Conservation (phyloP, 2,888 invertebrate genomes). For the Byasa hedistus region DNA sequence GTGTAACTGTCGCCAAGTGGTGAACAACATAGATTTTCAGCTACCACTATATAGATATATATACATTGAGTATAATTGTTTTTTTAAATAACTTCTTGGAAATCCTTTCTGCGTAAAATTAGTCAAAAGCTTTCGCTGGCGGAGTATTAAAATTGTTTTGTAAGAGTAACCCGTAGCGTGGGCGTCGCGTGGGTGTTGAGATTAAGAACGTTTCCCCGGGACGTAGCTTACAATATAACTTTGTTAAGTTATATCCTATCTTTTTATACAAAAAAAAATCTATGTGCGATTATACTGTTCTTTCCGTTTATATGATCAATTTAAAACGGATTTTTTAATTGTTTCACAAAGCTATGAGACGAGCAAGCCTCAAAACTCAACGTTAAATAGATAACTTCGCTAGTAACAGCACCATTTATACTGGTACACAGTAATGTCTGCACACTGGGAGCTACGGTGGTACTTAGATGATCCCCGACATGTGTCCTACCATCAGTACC, state of each 20-base stretch:
- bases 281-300: not conserved
- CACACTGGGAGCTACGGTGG: too few relatives aligned
- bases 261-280: not conserved
- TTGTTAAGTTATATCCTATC: not conserved
- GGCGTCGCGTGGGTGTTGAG: conserved; percentile 15
- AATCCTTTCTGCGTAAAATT: not conserved
- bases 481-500: too few relatives aligned
- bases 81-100: not conserved
- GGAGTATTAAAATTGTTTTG: conserved; percentile 9
- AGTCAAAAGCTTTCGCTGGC: not conserved
- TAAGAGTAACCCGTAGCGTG: conserved; percentile 3
- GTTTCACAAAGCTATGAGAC: too few relatives aligned
- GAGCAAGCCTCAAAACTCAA: too few relatives aligned
- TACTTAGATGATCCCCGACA: too few relatives aligned
- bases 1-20: too few relatives aligned
- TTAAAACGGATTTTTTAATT: too few relatives aligned
- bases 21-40: too few relatives aligned
- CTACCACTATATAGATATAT: not conserved
- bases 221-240: conserved; percentile 6
- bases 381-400: too few relatives aligned
- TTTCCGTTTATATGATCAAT: not conserved
- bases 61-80: not conserved
- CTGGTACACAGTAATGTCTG: too few relatives aligned
- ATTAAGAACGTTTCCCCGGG: conserved; percentile 11
- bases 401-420: too few relatives aligned